A percentile compares a stretch with the other conserved stretches of the same genome.
Conservation (phyloP, 2,797 vertebrate species). For the Octomys mimax region DNA sequence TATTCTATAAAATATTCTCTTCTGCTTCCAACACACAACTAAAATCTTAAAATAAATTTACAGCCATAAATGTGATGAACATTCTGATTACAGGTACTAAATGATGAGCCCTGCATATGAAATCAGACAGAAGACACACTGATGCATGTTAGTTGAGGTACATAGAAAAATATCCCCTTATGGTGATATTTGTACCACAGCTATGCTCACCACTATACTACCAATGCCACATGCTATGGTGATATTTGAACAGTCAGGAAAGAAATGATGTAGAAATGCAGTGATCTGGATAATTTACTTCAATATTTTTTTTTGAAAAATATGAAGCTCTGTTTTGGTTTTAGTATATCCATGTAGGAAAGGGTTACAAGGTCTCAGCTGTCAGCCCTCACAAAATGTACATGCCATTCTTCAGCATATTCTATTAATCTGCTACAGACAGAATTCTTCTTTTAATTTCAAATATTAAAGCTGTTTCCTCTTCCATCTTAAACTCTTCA, state of each 20-base stretch:
- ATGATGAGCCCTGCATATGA: not conserved
- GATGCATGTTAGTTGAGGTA: not conserved
- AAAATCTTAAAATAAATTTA: not conserved
- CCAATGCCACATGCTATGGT: not conserved
- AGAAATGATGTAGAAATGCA: not conserved
- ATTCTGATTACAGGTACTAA: not conserved
- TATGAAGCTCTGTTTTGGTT: not conserved
- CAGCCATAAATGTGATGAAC: not conserved
- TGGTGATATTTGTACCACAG: not conserved
- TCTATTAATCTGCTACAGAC: not conserved
- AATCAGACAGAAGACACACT: not conserved
- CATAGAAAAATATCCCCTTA: not conserved
- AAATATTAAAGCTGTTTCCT: not conserved
- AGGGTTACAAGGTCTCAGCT: not conserved
- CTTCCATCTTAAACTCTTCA: not conserved
- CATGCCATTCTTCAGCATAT: not conserved
- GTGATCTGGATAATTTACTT: not conserved
- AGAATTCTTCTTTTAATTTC: not conserved
- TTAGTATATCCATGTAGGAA: not conserved
- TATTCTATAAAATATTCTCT: not conserved
- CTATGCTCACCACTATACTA: too few species aligned
- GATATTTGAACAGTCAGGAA: not conserved
- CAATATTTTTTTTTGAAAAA: not conserved
- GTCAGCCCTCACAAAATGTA: not conserved
- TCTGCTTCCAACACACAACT: constrained; percentile 11